Evolutionary conservation across 1,140 invertebrate species (phyloP), one percentile per base, ranked within the genome.

Genomic region (Carposina sasakii): DNA sequence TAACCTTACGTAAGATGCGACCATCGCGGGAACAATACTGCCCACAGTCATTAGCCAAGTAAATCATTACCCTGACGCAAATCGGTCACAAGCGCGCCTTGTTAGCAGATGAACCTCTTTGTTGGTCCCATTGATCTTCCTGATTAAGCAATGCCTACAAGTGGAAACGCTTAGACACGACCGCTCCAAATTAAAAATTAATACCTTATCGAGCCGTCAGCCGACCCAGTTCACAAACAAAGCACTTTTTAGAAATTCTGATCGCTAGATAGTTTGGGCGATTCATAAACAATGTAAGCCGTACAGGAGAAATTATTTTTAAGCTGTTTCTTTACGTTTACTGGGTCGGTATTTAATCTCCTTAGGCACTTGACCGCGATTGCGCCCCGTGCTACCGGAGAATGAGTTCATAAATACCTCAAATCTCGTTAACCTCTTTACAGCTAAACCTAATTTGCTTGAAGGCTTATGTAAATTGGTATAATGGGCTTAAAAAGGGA

Each of bases 1-100:
- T n/a, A n/a, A 51, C 46, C 31, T 78, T 75, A 63, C 63, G 59
- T 62, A 78, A 78, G 30, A 24, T n/a, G n/a, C n/a, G n/a, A n/a
- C n/a, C n/a, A n/a, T n/a, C n/a, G 42, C 39, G 46, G 48, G 60
- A 72, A 78, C 74, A 77, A 81, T 76, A 61, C 65, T 62, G 56
- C 49, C 55, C 62, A 61, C 63, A 23, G 37, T 43, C 61, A 75
- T 70, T 72, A 66, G 60, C 53, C 42, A 44, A 52, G 53, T 67
- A 69, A 70, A 70, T 72, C 68, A 76, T 72, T 61, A 65, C 48
- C 42, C 57, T 71, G 63, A 74, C 70, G 53, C 63, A 76, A 76
- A 63, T 71, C 65, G 64, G 63, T 76, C 65, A 69, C 36, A 12
- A 21, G 53, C 52, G 52, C 57, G 60, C 16, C 60, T 67, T 57